Evolutionary conservation across 2,888 invertebrate genomes (phyloP).

Genomic region (Luffia ferchaultella): DNA sequence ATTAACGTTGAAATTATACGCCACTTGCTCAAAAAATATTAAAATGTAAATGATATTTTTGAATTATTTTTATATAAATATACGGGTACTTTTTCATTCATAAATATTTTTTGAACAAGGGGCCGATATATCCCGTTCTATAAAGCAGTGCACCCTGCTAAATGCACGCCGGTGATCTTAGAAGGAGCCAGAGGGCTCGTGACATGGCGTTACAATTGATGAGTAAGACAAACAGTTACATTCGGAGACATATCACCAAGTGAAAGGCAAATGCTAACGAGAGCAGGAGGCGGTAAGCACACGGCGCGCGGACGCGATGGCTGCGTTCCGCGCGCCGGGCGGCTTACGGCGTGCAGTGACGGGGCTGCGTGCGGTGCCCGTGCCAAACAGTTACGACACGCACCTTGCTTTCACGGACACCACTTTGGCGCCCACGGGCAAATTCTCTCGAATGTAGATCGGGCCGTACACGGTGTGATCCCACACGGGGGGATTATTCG

Average conservation of each 20-base stretch:
- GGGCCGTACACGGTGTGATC: conserved; percentile 96
- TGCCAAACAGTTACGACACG: conserved; percentile 68
- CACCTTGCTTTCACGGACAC: conserved; percentile 99
- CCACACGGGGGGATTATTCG: conserved; percentile 97
- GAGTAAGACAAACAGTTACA: conserved; percentile 27
- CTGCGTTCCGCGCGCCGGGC: conserved; percentile 23
- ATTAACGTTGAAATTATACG: background rate
- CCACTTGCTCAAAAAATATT: conserved; percentile 4
- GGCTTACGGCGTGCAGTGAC: conserved; percentile 54
- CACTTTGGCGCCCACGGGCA: conserved; percentile 97
- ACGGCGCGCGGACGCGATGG: conserved; percentile 12
- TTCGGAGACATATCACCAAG: conserved; percentile 46
- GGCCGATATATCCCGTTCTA: conserved; percentile 37
- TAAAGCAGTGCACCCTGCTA: conserved; percentile 55
- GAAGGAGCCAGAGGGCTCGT: conserved; percentile 35
- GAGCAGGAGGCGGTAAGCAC: conserved; percentile 10
- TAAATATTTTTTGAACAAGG: conserved; percentile 36
- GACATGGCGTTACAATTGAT: conserved; percentile 38
- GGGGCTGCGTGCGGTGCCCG: conserved; percentile 73
- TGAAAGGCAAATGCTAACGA: conserved; percentile 49
- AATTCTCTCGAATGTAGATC: conserved; percentile 97
- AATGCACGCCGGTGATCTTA: conserved; percentile 51
- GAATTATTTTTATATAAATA: background rate
- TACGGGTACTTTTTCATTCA: too few relatives aligned
- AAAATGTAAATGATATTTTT: background rate